Percentiles rank a stretch among this genome's conserved stretches.
Conservation (phyloP, 2,113 vertebrate genomes). For the Drymodes brunneopygia region DNA sequence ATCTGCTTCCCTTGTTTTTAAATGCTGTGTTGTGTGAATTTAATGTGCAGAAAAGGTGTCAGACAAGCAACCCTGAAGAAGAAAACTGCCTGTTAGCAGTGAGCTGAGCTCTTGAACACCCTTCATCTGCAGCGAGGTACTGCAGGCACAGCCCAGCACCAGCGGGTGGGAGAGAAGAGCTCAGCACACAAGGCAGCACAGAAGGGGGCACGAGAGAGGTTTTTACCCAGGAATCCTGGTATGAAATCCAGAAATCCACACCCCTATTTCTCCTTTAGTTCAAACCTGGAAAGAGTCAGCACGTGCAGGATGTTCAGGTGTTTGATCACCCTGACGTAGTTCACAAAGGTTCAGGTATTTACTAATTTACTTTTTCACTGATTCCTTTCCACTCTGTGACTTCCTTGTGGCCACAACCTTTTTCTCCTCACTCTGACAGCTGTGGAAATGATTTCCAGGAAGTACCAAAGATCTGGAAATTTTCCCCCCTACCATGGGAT, state of each 20-base stretch:
- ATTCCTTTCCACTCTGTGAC: neutral
- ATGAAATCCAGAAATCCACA: too few relatives aligned
- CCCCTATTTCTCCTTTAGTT: neutral
- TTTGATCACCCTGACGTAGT: fast-evolving
- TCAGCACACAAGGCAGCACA: neutral
- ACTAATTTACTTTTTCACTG: neutral
- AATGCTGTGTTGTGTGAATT: conserved; percentile 7
- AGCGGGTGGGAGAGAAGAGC: neutral
- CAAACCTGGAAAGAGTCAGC: neutral
- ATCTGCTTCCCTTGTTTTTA: conserved; percentile 22
- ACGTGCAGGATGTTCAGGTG: fast-evolving
- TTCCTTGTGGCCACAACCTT: neutral
- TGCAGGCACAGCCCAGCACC: neutral
- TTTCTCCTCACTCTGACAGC: neutral
- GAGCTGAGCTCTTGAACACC: neutral
- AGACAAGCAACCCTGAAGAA: conserved; percentile 40
- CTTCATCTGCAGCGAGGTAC: neutral
- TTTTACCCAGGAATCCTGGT: neutral
- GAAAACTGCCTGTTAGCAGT: neutral
- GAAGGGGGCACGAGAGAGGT: fast-evolving
- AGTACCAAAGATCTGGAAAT: neutral
- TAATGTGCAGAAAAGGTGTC: conserved; percentile 45
- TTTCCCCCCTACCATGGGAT: fast-evolving
- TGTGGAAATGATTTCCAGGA: neutral
- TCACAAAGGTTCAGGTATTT: neutral